phyloP scores from a whole-genome alignment of 1,140 invertebrate genomes.

The Bombus waltoni region DNA sequence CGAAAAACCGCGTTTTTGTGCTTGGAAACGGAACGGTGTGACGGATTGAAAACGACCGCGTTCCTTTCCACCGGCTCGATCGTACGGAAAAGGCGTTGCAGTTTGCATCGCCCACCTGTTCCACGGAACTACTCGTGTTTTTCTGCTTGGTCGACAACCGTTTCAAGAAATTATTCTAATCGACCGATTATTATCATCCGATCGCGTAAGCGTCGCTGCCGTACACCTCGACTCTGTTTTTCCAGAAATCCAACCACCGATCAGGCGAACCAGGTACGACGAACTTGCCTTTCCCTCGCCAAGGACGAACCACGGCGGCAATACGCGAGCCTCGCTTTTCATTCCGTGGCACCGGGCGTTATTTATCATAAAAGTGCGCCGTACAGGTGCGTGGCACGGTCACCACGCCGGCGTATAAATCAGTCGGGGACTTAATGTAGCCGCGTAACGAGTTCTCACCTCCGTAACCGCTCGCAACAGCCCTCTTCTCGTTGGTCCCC shows the following conservation, averaged over 20 bases:
- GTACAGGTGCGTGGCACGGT: slow-evolving; percentile 56
- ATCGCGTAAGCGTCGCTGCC: not conserved
- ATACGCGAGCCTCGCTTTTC: slow-evolving; percentile 43
- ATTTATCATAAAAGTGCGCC: slow-evolving; percentile 56
- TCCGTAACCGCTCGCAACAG: slow-evolving; percentile 13
- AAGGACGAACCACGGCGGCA: slow-evolving; percentile 55
- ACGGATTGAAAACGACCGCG: slow-evolving; percentile 40
- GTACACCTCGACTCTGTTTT: slow-evolving; percentile 42
- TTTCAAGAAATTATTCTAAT: slow-evolving; percentile 51
- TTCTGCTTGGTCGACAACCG: not conserved
- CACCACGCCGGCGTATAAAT: slow-evolving; percentile 54
- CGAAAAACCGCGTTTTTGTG: not conserved
- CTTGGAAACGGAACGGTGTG: not conserved
- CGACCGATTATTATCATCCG: slow-evolving; percentile 3
- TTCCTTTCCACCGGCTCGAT: slow-evolving; percentile 31
- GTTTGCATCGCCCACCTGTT: slow-evolving; percentile 44
- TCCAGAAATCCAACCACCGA: slow-evolving; percentile 39
- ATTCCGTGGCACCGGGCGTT: slow-evolving; percentile 46
- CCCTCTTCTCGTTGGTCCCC: slow-evolving; percentile 25
- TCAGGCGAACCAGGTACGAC: slow-evolving; percentile 17
- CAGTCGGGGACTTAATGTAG: slow-evolving; percentile 55
- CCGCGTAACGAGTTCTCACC: slow-evolving; percentile 63
- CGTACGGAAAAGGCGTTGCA: not conserved
- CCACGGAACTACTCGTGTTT: not conserved
- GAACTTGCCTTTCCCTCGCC: slow-evolving; percentile 68